These are phyloP conservation scores for Drosophila recens DNA, from an alignment of 2,888 invertebrate species.

Conservation along the genomic window DNA sequence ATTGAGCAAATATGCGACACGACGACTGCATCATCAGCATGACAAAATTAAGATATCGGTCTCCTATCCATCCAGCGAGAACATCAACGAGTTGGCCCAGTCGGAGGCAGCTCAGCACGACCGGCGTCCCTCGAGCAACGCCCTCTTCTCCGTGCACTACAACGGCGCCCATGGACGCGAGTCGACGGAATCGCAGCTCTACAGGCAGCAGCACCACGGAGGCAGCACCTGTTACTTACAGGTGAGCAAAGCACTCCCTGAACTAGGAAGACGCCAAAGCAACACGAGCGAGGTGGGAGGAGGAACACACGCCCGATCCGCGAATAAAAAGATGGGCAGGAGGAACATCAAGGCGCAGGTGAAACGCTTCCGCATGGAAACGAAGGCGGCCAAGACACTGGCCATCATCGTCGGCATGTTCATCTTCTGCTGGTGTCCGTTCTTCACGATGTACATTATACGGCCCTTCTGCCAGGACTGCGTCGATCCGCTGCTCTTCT, in stretches of 20 bases:
- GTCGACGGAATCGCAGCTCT: conserved; percentile 86
- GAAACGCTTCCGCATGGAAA: conserved; percentile 96
- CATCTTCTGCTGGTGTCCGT: conserved; percentile 98
- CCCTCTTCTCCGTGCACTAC: conserved; percentile 88
- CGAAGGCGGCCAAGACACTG: conserved; percentile 98
- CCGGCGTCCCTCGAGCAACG: conserved; percentile 83
- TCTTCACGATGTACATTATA: conserved; percentile 97
- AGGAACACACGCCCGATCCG: conserved; percentile 70
- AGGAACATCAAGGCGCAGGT: conserved; percentile 96
- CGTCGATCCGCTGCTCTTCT: conserved; percentile 94
- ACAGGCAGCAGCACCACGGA: conserved; percentile 78
- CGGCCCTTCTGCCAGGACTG: conserved; percentile 95
- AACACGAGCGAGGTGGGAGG: conserved; percentile 73
- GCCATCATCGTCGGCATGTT: conserved; percentile 99
- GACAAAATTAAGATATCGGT: conserved; percentile 95
- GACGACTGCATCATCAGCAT: conserved; percentile 86
- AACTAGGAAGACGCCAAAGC: conserved; percentile 84
- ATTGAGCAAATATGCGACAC: conserved; percentile 87
- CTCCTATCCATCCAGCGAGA: conserved; percentile 93
- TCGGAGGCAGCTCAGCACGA: conserved; percentile 25
- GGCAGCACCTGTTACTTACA: conserved; percentile 87
- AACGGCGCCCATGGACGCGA: conserved; percentile 89
- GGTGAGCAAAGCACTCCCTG: conserved; percentile 85
- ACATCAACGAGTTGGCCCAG: conserved; percentile 86
- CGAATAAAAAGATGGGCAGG: conserved; percentile 90